phyloP scores from a whole-genome alignment of 2,797 vertebrate species.

The Urocyon cinereoargenteus region DNA sequence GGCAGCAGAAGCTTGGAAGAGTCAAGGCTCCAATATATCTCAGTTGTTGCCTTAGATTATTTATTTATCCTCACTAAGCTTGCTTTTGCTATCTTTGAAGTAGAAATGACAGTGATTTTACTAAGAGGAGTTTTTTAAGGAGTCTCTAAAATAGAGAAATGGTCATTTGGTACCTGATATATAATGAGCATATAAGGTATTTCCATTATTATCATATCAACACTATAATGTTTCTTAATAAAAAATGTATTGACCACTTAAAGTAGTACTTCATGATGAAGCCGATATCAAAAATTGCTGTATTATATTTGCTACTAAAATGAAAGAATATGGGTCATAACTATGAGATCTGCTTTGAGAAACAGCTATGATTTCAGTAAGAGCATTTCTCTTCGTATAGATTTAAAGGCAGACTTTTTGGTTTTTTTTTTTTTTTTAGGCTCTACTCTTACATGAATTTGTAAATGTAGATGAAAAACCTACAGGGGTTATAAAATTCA shows the following conservation, averaged over 20 bases:
- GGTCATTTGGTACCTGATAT: not conserved
- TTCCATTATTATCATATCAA: not conserved
- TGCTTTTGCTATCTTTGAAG: not conserved
- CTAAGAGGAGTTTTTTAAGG: not conserved
- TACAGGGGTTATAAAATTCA: not conserved
- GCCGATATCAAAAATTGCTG: constrained; percentile 33
- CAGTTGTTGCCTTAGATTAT: not conserved
- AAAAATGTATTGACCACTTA: constrained; percentile 42
- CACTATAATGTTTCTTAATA: constrained; percentile 52
- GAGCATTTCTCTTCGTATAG: constrained; percentile 90
- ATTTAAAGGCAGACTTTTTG: constrained; percentile 88
- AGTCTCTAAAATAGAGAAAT: not conserved
- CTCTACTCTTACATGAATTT: constrained; percentile 86
- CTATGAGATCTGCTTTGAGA: constrained; percentile 91
- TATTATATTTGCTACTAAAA: constrained; percentile 42
- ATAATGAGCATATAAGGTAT: not conserved
- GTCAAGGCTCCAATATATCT: not conserved
- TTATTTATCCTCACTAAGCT: not conserved
- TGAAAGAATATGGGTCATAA: constrained; percentile 70
- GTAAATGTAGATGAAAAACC: not conserved
- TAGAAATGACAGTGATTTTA: constrained; percentile 46
- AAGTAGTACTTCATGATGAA: constrained; percentile 52
- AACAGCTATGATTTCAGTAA: constrained; percentile 88
- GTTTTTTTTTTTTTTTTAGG: constrained; percentile 89
- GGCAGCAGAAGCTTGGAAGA: not conserved